A percentile compares a stretch with the other conserved stretches of the same genome.
Conservation (phyloP, 1,140 invertebrate species). For the Formica selysi region DNA sequence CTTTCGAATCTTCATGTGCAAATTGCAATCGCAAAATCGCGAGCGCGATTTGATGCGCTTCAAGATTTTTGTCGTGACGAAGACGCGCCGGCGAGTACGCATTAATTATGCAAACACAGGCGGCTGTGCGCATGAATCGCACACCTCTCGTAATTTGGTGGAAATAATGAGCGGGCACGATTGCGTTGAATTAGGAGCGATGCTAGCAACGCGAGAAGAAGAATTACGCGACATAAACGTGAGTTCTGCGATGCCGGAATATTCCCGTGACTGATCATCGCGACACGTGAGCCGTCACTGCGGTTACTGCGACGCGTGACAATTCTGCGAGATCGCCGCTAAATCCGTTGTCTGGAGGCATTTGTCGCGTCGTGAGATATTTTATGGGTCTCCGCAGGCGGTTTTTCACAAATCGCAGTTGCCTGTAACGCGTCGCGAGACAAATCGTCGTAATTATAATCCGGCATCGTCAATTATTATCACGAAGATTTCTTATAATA, state of each 20-base stretch:
- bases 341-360: constrained; percentile 22
- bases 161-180: constrained; percentile 31
- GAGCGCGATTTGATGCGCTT: background rate
- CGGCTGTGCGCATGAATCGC: background rate
- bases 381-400: background rate
- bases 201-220: background rate
- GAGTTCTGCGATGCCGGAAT: constrained; percentile 35
- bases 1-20: background rate
- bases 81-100: background rate
- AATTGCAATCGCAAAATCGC: constrained; percentile 27
- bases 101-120: constrained; percentile 13
- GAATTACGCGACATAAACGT: constrained; percentile 41
- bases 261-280: constrained; percentile 70
- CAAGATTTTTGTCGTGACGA: background rate
- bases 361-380: constrained; percentile 27
- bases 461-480: background rate
- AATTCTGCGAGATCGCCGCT: constrained; percentile 15
- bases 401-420: constrained; percentile 10
- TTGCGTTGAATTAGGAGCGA: constrained; percentile 19
- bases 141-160: constrained; percentile 1
- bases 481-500: background rate
- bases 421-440: background rate
- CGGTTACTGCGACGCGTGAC: constrained; percentile 64
- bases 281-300: constrained; percentile 58
- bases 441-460: background rate